Evolutionary conservation across 2,888 invertebrate species (phyloP).

Genomic region (Tipula lateralis): DNA sequence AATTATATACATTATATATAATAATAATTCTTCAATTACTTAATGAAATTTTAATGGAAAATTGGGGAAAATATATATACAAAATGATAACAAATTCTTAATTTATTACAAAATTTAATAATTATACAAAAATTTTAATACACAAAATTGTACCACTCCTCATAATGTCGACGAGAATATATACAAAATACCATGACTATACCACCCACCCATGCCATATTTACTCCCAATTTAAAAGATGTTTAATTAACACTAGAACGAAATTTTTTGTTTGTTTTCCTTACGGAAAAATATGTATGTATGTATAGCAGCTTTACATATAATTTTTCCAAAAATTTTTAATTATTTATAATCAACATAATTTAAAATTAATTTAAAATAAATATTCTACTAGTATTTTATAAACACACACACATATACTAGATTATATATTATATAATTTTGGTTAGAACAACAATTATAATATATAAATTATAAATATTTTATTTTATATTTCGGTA

Average conservation of each 20-base stretch:
- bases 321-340: background rate
- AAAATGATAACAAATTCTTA: background rate
- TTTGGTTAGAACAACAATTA: background rate
- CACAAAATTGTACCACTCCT: background rate
- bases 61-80: background rate
- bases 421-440: background rate
- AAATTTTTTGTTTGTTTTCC: background rate
- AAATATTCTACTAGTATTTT: background rate
- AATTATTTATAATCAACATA: constrained; percentile 3
- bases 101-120: background rate
- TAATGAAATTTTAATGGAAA: background rate
- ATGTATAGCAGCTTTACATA: background rate
- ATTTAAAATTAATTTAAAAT: constrained; percentile 5
- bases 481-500: background rate
- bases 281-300: background rate
- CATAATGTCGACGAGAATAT: background rate
- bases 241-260: background rate
- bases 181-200: background rate
- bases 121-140: background rate
- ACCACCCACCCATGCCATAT: background rate
- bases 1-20: background rate
- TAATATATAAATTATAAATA: background rate
- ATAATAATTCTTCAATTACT: background rate
- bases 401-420: background rate
- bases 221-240: background rate